phyloP scores from a whole-genome alignment of 64 coral and sea anemone genomes.

The Montipora capricornis region DNA sequence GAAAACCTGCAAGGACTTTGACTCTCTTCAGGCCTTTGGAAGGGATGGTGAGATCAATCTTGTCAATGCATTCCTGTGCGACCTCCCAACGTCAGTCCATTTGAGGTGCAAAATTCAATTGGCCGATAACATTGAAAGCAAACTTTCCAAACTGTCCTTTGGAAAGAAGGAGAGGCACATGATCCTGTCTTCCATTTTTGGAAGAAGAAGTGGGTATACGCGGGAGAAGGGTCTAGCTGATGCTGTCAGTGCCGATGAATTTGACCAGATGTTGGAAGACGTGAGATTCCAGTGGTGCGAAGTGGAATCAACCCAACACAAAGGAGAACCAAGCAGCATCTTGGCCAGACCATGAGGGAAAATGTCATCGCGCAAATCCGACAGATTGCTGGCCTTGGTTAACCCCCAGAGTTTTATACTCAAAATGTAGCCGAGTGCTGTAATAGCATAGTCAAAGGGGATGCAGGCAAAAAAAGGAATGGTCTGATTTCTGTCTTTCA shows the following conservation, averaged over 20 bases:
- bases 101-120: slow-evolving; percentile 47
- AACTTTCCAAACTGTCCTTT: slow-evolving; percentile 21
- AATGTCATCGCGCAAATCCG: neutral
- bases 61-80: neutral
- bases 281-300: slow-evolving; percentile 44
- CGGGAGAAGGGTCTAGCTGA: slow-evolving; percentile 68
- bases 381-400: slow-evolving; percentile 20
- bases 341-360: neutral
- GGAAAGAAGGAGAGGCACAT: neutral
- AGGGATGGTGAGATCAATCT: neutral
- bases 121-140: slow-evolving; percentile 41
- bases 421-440: slow-evolving; percentile 22
- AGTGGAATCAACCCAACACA: slow-evolving; percentile 58
- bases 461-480: slow-evolving; percentile 40
- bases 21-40: neutral
- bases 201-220: slow-evolving; percentile 22
- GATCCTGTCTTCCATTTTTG: slow-evolving; percentile 16
- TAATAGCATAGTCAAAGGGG: slow-evolving; percentile 34
- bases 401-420: slow-evolving; percentile 20
- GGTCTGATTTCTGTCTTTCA: slow-evolving; percentile 55
- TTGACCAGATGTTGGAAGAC: slow-evolving; percentile 60
- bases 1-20: neutral
- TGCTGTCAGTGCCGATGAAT: slow-evolving; percentile 56
- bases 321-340: slow-evolving; percentile 45
- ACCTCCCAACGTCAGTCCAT: slow-evolving; percentile 2